Base-by-base conservation (phyloP, 2,113 vertebrate genomes). In the Toxostoma redivivum region DNA sequence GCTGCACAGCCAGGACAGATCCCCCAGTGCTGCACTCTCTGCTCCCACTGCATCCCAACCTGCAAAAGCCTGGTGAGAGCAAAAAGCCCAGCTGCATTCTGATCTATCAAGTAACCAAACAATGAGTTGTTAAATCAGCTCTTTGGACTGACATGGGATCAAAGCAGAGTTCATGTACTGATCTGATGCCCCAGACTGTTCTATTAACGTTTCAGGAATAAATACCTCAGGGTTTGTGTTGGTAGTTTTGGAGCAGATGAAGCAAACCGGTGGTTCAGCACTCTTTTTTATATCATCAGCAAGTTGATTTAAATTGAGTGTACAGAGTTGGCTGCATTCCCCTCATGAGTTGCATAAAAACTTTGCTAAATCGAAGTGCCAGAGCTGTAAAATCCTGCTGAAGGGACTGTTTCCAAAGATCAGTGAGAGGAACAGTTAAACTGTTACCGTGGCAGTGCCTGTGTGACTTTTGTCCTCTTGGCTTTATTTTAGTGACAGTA, bases 241-340 rank as follows among this genome's bases (percentile, higher is more conserved):
- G 95, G 95, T 96, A 82, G 88, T 96, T 97, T 83, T 86, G 95
- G 95, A 97, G 92, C 87, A 64, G 95, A 91, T 82, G 95, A 95
- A 96, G 95, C 94, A 95, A 98, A 97, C 77, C 10, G 40, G 58
- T 12, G 37, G 96, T 90, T 97, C 95, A 96, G 95, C 94, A 93
- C 82, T 97, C 96, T 95, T 96, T 95, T 97, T 95, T 85, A 95
- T 93, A 74, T 81, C 78, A 97, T 98, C 96, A 97, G 95, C 97
- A 98, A 97, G 86, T 96, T 95, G 96, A 96, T 97, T 98, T 97
- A 97, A 97, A 97, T 92, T 81, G 96, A 94, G 91, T 86, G 70
- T 64, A 88, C 95, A 91, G 92, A 94, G 97, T 69, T 93, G 90
- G 94, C 94, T 94, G 92, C 94, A 28, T 97, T 97, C 95, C 96